A percentile compares a stretch with the other conserved stretches of the same genome.
Evolutionary conservation across 92 coral and sea anemone species (phyloP).

Genomic region (Metridium senile): DNA sequence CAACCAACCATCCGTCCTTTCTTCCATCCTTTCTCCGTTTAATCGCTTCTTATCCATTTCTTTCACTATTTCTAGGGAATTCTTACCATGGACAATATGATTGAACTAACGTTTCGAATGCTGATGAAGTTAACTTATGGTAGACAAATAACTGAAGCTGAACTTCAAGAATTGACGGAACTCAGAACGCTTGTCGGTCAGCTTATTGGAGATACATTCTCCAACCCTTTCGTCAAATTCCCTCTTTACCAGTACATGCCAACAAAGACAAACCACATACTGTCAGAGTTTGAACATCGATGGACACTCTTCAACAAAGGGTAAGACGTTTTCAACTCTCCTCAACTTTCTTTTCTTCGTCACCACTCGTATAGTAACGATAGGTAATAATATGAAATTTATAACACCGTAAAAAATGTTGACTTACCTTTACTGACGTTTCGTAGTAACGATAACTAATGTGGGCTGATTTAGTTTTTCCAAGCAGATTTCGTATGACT

Average conservation of each 20-base stretch:
- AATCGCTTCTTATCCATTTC: background rate
- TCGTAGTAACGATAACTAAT: too few relatives aligned
- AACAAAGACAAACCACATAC: conserved; percentile 39
- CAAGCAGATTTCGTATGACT: too few relatives aligned
- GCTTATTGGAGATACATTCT: conserved; percentile 53
- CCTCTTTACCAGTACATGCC: conserved; percentile 68
- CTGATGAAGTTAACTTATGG: conserved; percentile 74
- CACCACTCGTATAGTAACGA: too few relatives aligned
- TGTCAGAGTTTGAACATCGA: conserved; percentile 54
- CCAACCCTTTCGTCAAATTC: conserved; percentile 57
- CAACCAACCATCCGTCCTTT: too few relatives aligned
- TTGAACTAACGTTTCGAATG: conserved; percentile 53
- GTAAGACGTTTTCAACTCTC: conserved; percentile 20
- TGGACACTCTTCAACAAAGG: conserved; percentile 57
- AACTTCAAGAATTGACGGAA: conserved; percentile 42
- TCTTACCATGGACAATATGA: conserved; percentile 53
- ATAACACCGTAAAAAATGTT: too few relatives aligned
- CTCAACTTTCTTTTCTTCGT: background rate
- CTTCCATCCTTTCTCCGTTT: background rate
- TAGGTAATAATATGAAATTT: too few relatives aligned
- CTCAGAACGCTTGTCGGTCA: conserved; percentile 38
- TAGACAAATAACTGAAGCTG: conserved; percentile 41
- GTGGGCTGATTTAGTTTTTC: too few relatives aligned
- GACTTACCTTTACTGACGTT: too few relatives aligned
- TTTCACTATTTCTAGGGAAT: conserved; percentile 25